phyloP scores from a whole-genome alignment of 2,797 vertebrate species.

The Mycteria americana region DNA sequence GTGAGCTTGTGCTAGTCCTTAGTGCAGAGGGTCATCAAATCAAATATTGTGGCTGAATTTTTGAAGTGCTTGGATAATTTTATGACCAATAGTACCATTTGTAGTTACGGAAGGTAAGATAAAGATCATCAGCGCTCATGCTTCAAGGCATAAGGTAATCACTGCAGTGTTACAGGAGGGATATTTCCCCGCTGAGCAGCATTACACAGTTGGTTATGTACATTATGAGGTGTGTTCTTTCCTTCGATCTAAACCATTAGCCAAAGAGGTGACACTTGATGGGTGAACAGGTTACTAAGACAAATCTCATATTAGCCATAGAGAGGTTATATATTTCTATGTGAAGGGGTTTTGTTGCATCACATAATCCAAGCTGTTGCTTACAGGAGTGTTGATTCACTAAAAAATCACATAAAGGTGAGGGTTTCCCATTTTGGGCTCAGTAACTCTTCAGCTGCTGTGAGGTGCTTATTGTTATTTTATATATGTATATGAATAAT shows the following conservation, averaged over 20 bases:
- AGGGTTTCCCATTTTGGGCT: neutral
- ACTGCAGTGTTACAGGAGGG: neutral
- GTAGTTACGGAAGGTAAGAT: constrained; percentile 63
- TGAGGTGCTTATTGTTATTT: neutral
- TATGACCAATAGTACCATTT: constrained; percentile 62
- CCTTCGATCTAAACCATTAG: constrained; percentile 23
- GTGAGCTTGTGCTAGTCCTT: neutral
- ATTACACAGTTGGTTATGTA: constrained; percentile 56
- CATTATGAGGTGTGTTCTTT: constrained; percentile 51
- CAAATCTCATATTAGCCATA: neutral
- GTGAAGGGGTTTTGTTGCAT: neutral
- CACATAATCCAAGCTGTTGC: neutral
- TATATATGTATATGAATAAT: too few species aligned
- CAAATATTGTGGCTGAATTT: constrained; percentile 61
- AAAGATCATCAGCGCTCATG: constrained; percentile 67
- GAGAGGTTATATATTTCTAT: neutral
- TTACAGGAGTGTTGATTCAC: neutral
- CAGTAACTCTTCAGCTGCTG: neutral
- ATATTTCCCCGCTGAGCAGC: constrained; percentile 18
- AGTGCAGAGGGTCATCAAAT: constrained; percentile 51
- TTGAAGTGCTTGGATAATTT: constrained; percentile 66
- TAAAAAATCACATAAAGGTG: neutral
- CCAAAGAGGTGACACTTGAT: constrained; percentile 28
- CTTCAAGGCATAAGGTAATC: constrained; percentile 68
- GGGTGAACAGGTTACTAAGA: neutral